phyloP scores from a whole-genome alignment of 2,113 vertebrate species.

The Lophotis ruficrista region DNA sequence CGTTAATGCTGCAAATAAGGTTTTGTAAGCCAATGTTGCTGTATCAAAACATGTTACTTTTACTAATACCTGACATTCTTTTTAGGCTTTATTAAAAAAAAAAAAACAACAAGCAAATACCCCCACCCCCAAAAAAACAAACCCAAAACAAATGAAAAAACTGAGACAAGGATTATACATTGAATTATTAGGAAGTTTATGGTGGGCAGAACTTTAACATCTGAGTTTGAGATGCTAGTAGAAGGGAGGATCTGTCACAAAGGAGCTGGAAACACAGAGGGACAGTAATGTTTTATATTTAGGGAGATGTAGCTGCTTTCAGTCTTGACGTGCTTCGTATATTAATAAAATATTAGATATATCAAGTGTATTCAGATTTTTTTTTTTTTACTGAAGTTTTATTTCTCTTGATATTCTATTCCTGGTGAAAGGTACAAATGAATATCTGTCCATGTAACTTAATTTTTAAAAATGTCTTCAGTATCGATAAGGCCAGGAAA shows the following conservation, averaged over 20 bases:
- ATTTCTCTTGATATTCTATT: background rate
- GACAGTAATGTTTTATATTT: background rate
- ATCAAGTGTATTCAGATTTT: background rate
- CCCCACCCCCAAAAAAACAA: no score
- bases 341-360: background rate
- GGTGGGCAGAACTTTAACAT: background rate
- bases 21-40: background rate
- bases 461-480: background rate
- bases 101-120: no score
- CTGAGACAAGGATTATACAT: background rate
- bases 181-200: background rate
- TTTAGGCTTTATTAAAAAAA: background rate
- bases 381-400: background rate
- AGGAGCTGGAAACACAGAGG: background rate
- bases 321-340: background rate
- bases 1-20: slow-evolving; percentile 6
- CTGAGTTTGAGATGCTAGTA: background rate
- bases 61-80: background rate
- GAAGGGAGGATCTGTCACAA: background rate
- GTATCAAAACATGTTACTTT: slow-evolving; percentile 14
- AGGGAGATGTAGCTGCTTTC: background rate
- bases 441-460: background rate
- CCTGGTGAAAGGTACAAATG: background rate
- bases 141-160: background rate
- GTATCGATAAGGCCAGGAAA: background rate